These are phyloP conservation scores for Onychostoma macrolepis DNA, from an alignment of 2,113 vertebrate species.

Conservation along the genomic window DNA sequence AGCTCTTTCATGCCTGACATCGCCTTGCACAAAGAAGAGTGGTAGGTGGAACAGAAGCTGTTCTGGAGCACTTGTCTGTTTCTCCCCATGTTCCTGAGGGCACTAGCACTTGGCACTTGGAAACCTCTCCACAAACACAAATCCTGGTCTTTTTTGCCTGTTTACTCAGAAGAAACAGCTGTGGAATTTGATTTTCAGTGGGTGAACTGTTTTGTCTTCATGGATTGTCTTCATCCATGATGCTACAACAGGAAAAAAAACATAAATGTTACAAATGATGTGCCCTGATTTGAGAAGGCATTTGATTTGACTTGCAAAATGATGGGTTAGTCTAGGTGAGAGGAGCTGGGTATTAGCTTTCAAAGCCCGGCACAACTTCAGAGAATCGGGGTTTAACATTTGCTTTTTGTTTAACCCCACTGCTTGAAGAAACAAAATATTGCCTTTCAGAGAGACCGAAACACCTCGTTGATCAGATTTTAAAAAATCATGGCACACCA, in stretches of 20 bases:
- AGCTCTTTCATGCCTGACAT: conserved; percentile 22
- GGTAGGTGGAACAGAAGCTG: conserved; percentile 34
- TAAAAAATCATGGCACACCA: conserved; percentile 35
- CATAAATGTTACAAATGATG: conserved; percentile 63
- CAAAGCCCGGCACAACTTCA: conserved; percentile 65
- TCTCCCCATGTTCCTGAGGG: conserved; percentile 49
- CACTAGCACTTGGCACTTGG: conserved; percentile 54
- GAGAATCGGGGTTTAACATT: conserved; percentile 65
- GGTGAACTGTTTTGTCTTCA: conserved; percentile 40
- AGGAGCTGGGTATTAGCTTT: conserved; percentile 64
- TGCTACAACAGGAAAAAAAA: conserved; percentile 62
- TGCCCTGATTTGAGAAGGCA: conserved; percentile 61
- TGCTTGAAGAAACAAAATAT: conserved; percentile 58
- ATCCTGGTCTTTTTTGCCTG: background rate
- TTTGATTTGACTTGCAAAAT: conserved; percentile 65
- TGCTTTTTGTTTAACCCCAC: conserved; percentile 65
- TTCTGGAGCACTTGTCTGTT: conserved; percentile 48
- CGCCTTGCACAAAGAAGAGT: conserved; percentile 12
- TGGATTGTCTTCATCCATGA: conserved; percentile 60
- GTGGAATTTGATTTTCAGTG: conserved; percentile 44
- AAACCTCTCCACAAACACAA: conserved; percentile 46
- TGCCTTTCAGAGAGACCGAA: conserved; percentile 55
- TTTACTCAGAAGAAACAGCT: conserved; percentile 41
- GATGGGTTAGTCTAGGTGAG: conserved; percentile 56
- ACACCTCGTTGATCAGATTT: conserved; percentile 44